Percentiles rank a stretch among this genome's conserved stretches.
phyloP scores from a whole-genome alignment of 2,797 vertebrate genomes.

The Hipposideros larvatus region DNA sequence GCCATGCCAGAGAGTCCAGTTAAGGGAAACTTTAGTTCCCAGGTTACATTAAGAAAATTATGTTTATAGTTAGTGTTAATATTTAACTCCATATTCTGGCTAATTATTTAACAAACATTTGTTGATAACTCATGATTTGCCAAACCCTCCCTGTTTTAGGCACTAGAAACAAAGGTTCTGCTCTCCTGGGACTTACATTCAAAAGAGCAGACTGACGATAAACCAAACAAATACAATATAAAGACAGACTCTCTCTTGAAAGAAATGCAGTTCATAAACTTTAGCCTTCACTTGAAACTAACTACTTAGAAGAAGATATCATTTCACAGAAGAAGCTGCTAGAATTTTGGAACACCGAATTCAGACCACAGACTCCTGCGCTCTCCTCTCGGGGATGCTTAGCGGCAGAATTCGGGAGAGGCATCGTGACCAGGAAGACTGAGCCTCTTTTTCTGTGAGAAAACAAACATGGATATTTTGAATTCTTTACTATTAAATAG shows the following conservation, averaged over 20 bases:
- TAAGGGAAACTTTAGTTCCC: slow-evolving; percentile 79
- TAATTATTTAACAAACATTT: slow-evolving; percentile 35
- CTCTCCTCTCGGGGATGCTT: slow-evolving; percentile 25
- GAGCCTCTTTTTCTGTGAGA: slow-evolving; percentile 55
- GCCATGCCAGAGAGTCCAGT: slow-evolving; percentile 77
- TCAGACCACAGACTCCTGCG: slow-evolving; percentile 38
- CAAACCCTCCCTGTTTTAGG: neutral
- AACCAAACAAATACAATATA: neutral
- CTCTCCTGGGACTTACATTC: neutral
- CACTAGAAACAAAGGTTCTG: neutral
- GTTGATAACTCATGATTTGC: neutral
- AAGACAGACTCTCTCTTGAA: neutral
- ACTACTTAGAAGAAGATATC: slow-evolving; percentile 28
- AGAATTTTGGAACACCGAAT: slow-evolving; percentile 44
- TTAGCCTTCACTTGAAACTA: slow-evolving; percentile 18
- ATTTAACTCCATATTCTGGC: neutral
- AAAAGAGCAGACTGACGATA: neutral
- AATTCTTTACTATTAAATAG: slow-evolving; percentile 72
- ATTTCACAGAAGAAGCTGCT: slow-evolving; percentile 49
- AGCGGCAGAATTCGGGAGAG: slow-evolving; percentile 35
- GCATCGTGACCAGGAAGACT: slow-evolving; percentile 13
- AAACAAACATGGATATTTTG: slow-evolving; percentile 73
- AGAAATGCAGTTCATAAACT: neutral
- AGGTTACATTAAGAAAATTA: slow-evolving; percentile 83
- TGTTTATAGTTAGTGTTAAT: slow-evolving; percentile 74